These are phyloP conservation scores for Dicyrtoma fusca DNA, from an alignment of 2,888 invertebrate species.

Conservation along the genomic window DNA sequence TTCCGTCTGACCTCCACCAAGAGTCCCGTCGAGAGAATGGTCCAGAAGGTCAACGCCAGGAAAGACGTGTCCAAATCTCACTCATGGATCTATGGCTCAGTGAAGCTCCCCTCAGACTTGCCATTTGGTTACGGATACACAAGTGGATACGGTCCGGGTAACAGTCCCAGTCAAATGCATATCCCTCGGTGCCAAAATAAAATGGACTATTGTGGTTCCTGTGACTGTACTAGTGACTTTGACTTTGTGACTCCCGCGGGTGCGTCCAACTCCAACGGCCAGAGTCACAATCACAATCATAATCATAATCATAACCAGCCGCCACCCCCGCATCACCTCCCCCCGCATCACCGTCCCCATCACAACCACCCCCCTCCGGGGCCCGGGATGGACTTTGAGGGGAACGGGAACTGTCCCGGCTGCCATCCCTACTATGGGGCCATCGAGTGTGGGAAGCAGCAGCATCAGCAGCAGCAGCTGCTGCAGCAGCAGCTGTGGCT, in stretches of 20 bases:
- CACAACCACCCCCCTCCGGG: neutral
- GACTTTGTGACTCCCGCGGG: constrained; percentile 24
- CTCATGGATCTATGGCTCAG: constrained; percentile 55
- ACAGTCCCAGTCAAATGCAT: neutral
- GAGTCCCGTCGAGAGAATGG: constrained; percentile 54
- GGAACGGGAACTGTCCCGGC: constrained; percentile 8
- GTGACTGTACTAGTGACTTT: constrained; percentile 44
- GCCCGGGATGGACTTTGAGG: neutral
- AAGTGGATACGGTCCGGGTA: constrained; percentile 3
- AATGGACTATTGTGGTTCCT: constrained; percentile 47
- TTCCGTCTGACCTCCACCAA: constrained; percentile 48
- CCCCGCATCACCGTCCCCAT: neutral
- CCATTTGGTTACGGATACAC: constrained; percentile 51
- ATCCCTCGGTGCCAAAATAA: constrained; percentile 24
- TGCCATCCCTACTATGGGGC: neutral
- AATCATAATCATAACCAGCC: neutral
- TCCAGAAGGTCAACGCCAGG: constrained; percentile 44
- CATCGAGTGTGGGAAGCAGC: constrained; percentile 9
- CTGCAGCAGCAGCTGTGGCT: neutral
- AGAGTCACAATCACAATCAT: neutral
- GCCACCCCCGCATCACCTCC: neutral
- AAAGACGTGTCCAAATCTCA: constrained; percentile 54
- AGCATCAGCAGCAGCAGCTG: constrained; percentile 2
- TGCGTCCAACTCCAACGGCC: neutral
- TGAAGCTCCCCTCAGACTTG: constrained; percentile 49